phyloP scores from a whole-genome alignment of 2,888 invertebrate species.

The Amaurobius ferox region DNA sequence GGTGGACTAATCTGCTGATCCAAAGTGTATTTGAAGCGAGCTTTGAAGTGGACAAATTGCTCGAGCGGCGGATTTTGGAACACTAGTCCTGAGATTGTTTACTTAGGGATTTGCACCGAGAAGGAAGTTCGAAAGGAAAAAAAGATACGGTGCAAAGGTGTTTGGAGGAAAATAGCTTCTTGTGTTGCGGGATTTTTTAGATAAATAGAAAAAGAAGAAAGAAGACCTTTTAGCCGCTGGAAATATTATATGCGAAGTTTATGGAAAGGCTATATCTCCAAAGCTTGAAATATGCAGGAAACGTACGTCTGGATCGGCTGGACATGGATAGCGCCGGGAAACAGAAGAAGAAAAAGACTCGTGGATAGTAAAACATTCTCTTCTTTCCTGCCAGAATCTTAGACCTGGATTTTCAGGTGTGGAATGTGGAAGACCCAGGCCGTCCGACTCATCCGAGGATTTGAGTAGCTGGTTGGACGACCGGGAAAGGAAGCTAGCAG shows the following conservation, averaged over 20 bases:
- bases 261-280: background rate
- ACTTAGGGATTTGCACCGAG: constrained; percentile 35
- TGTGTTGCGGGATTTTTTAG: background rate
- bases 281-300: background rate
- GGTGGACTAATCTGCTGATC: constrained; percentile 20
- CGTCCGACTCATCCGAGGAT: too few relatives aligned
- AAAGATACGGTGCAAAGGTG: constrained; percentile 22
- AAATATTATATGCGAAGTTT: constrained; percentile 6
- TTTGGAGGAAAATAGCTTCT: background rate
- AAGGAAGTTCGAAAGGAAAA: background rate
- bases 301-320: background rate
- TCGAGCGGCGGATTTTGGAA: constrained; percentile 46
- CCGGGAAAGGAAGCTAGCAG: too few relatives aligned
- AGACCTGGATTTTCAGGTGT: too few relatives aligned
- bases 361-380: too few relatives aligned
- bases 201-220: background rate
- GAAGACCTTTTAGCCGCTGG: background rate
- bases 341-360: too few relatives aligned
- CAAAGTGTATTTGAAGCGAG: constrained; percentile 41
- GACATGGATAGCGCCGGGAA: background rate
- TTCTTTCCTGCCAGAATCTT: too few relatives aligned
- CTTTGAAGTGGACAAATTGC: constrained; percentile 68
- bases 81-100: constrained; percentile 41
- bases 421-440: too few relatives aligned
- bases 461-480: too few relatives aligned